These are phyloP conservation scores for Maccullochella peelii DNA, from an alignment of 2,113 vertebrate genomes.

Conservation along the genomic window DNA sequence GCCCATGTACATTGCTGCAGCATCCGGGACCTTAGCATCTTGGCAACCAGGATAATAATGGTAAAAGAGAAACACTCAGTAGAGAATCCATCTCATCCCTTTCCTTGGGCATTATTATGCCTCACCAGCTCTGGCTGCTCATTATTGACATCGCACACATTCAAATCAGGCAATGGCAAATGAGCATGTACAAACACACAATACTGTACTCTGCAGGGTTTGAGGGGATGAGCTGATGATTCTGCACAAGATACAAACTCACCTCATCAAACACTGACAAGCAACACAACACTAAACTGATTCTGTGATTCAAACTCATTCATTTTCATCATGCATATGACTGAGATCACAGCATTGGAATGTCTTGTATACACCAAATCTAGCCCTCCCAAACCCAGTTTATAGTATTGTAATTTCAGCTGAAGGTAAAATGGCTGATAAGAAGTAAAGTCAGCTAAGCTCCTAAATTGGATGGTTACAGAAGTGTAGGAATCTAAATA, in stretches of 20 bases:
- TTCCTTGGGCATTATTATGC: conserved; percentile 70
- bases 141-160: conserved; percentile 69
- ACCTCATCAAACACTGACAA: conserved; percentile 53
- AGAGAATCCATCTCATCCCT: conserved; percentile 71
- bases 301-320: conserved; percentile 48
- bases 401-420: conserved; percentile 58
- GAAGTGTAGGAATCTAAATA: conserved; percentile 65
- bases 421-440: conserved; percentile 67
- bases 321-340: conserved; percentile 38
- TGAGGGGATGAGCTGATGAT: conserved; percentile 47
- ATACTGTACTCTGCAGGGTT: conserved; percentile 48
- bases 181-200: conserved; percentile 56
- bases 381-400: conserved; percentile 17
- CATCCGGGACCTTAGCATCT: conserved; percentile 64
- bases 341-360: conserved; percentile 27
- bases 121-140: conserved; percentile 66
- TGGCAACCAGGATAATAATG: conserved; percentile 72
- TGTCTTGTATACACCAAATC: conserved; percentile 14
- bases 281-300: conserved; percentile 46
- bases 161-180: conserved; percentile 73
- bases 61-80: conserved; percentile 60
- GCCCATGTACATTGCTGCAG: conserved; percentile 61
- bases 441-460: conserved; percentile 66
- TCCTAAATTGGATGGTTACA: conserved; percentile 67
- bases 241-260: conserved; percentile 48